These are phyloP conservation scores for Hyposoter didymator DNA, from an alignment of 2,888 invertebrate species.

Conservation along the genomic window DNA sequence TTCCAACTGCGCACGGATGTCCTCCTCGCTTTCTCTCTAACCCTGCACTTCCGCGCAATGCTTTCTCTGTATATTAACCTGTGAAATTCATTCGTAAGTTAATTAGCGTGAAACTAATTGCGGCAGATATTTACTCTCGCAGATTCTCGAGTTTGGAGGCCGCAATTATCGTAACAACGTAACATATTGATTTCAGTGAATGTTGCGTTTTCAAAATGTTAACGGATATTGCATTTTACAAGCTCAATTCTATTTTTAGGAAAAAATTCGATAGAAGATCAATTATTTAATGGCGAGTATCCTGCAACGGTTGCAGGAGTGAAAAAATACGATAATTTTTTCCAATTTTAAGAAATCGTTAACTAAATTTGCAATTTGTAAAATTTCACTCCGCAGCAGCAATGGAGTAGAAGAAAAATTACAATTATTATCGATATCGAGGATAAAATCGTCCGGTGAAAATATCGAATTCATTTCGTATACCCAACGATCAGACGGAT, in stretches of 20 bases:
- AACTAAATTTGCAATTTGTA: neutral
- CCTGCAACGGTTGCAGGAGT: neutral
- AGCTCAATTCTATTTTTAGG: neutral
- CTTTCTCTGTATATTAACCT: conserved; percentile 9
- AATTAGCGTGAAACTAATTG: conserved; percentile 33
- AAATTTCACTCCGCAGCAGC: neutral
- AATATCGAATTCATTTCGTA: neutral
- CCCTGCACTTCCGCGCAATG: neutral
- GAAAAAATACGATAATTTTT: neutral
- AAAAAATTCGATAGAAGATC: neutral
- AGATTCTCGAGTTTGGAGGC: neutral
- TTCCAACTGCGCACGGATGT: neutral
- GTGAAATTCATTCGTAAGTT: neutral
- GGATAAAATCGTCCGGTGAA: neutral
- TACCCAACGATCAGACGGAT: neutral
- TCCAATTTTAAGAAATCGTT: neutral
- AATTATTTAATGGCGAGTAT: neutral
- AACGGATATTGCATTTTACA: neutral
- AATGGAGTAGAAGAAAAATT: neutral
- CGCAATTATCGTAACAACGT: neutral
- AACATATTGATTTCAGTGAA: neutral
- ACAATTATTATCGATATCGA: neutral
- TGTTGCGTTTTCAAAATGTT: neutral
- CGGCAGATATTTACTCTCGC: conserved; percentile 29
- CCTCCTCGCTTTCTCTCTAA: neutral